A percentile compares a stretch with the other conserved stretches of the same genome.
These are phyloP conservation scores for Chymomyza procnemis DNA, from an alignment of 2,888 invertebrate species.

Conservation along the genomic window DNA sequence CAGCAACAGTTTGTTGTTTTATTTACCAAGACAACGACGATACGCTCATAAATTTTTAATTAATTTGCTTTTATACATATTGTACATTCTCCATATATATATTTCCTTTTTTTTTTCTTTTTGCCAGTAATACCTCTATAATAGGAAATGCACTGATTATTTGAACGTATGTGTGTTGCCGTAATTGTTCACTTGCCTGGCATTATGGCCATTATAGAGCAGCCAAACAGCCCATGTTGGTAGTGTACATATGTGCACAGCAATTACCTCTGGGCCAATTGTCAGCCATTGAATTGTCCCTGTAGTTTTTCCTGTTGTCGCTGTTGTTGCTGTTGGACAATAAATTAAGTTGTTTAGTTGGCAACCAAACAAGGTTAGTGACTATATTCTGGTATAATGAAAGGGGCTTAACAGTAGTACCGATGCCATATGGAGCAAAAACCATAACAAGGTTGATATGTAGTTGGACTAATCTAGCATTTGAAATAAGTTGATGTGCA, in stretches of 20 bases:
- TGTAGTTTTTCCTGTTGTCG: background rate
- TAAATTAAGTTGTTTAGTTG: conserved; percentile 64
- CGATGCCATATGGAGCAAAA: background rate
- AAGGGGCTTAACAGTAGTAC: background rate
- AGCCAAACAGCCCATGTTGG: too few species aligned
- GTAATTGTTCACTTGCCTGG: background rate
- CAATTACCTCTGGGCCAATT: conserved; percentile 36
- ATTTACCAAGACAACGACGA: conserved; percentile 32
- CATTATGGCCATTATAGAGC: conserved; percentile 1
- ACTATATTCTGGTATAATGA: background rate
- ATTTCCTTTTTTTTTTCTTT: conserved; percentile 24
- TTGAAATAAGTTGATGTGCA: too few species aligned
- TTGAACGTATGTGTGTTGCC: conserved; percentile 16
- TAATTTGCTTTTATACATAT: conserved; percentile 48
- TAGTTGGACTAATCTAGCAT: background rate
- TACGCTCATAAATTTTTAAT: conserved; percentile 65
- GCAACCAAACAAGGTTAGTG: conserved; percentile 29
- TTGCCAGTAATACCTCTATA: conserved; percentile 13
- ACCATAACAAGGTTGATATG: background rate
- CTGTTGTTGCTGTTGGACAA: background rate
- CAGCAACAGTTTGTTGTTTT: conserved; percentile 63
- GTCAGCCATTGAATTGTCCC: conserved; percentile 38
- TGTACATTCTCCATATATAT: too few species aligned
- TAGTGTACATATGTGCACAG: background rate
- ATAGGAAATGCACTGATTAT: conserved; percentile 60